A percentile compares a stretch with the other conserved stretches of the same genome.
These are phyloP conservation scores for Pocillopora meandrina DNA, from an alignment of 92 coral and sea anemone species.

Conservation along the genomic window DNA sequence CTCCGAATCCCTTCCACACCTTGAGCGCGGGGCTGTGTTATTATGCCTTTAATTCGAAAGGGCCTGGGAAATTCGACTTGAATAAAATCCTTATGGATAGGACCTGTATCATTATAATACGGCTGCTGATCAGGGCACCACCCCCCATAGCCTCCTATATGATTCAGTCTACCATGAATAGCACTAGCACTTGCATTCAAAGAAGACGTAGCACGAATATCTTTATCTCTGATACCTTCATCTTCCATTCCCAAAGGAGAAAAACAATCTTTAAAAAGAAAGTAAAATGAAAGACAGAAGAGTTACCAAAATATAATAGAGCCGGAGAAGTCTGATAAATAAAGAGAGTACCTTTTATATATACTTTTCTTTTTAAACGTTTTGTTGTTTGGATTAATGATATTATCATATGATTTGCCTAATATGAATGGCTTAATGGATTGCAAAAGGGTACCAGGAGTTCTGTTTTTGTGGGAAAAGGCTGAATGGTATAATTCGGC, in stretches of 20 bases:
- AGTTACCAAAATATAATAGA: no score
- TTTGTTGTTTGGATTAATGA: no score
- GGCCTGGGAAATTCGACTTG: conserved; percentile 55
- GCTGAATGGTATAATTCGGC: no score
- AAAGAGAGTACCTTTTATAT: no score
- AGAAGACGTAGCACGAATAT: conserved; percentile 64
- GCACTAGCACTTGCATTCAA: conserved; percentile 12
- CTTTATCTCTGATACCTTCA: conserved; percentile 67
- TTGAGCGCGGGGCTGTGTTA: conserved; percentile 68
- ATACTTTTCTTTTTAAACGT: no score
- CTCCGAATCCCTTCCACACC: conserved; percentile 58
- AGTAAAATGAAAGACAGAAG: neutral
- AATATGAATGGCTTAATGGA: no score
- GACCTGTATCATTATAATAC: conserved; percentile 42
- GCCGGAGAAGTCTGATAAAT: no score
- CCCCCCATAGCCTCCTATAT: conserved; percentile 52
- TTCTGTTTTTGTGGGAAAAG: no score
- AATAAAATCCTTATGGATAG: conserved; percentile 57
- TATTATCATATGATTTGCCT: no score
- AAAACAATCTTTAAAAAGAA: conserved; percentile 51
- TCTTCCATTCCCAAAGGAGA: conserved; percentile 76
- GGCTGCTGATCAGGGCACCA: conserved; percentile 79
- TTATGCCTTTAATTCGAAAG: conserved; percentile 63
- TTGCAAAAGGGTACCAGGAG: no score
- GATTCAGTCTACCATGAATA: conserved; percentile 59